These are phyloP conservation scores for Ormyrus thymus DNA, from an alignment of 2,888 invertebrate genomes.

Conservation along the genomic window DNA sequence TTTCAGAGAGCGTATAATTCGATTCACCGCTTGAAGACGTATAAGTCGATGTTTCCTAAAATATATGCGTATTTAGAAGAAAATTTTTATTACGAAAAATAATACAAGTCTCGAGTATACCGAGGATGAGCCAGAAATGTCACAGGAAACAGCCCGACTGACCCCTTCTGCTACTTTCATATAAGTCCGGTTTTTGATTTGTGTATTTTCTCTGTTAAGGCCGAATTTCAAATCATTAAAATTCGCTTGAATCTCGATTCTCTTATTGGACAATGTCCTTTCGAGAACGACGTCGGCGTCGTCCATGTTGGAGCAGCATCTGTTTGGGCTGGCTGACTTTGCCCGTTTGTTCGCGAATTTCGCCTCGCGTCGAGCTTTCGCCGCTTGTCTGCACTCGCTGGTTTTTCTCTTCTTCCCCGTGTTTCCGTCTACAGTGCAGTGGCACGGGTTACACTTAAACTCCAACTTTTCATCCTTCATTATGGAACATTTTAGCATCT, in stretches of 20 bases:
- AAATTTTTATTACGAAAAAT: background rate
- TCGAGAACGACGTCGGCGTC: conserved; percentile 6
- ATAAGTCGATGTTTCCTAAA: background rate
- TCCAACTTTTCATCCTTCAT: background rate
- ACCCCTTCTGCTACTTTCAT: background rate
- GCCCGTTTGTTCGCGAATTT: no score
- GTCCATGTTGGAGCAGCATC: background rate
- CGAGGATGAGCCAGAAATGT: conserved; percentile 33
- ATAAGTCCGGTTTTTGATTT: conserved; percentile 6
- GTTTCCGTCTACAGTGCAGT: conserved; percentile 1
- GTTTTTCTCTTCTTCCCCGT: conserved; percentile 9
- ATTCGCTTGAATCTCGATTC: conserved; percentile 15
- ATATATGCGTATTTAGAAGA: background rate
- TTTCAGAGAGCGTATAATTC: no score
- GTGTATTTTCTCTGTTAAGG: conserved; percentile 15
- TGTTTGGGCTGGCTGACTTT: background rate
- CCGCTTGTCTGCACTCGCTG: conserved; percentile 27
- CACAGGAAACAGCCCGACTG: conserved; percentile 11
- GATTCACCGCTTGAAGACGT: no score
- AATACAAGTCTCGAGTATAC: background rate
- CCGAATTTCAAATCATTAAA: background rate
- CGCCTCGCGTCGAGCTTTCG: background rate
- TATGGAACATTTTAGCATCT: background rate
- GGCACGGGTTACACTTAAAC: conserved; percentile 25
- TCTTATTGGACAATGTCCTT: conserved; percentile 6